Percentiles rank a stretch among this genome's conserved stretches.
Evolutionary conservation across 2,113 vertebrate species (phyloP).

Genomic region (Lophochroa leadbeateri): DNA sequence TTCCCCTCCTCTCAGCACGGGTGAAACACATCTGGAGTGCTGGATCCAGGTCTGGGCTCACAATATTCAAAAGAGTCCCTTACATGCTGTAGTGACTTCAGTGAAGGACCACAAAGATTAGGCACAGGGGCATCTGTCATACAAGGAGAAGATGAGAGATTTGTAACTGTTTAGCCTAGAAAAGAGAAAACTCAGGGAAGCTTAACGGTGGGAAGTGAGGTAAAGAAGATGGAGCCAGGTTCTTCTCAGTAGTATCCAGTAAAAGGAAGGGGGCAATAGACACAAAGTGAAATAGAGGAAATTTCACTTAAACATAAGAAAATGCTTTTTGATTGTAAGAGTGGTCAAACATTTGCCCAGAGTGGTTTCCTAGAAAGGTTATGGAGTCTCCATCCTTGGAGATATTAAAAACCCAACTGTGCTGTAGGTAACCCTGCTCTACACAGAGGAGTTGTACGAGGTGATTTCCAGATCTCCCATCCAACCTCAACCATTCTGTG

Average conservation of each 20-base stretch:
- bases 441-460: not conserved
- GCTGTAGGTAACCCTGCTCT: not conserved
- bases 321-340: not conserved
- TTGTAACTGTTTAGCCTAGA: not conserved
- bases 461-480: not conserved
- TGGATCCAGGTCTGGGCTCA: not conserved
- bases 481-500: not conserved
- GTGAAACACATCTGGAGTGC: not conserved
- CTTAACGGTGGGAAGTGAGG: not conserved
- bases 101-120: not conserved
- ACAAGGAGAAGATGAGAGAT: not conserved
- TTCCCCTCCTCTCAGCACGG: not conserved
- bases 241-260: not conserved
- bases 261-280: not conserved
- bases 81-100: not conserved
- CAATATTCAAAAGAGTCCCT: not conserved
- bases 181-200: not conserved
- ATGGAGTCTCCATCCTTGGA: not conserved
- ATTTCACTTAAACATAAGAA: not conserved
- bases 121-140: not conserved
- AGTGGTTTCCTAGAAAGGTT: not conserved
- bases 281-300: not conserved
- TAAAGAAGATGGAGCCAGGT: not conserved
- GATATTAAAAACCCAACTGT: not conserved
- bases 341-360: not conserved